A percentile compares a stretch with the other conserved stretches of the same genome.
These are phyloP conservation scores for Eclectus roratus DNA, from an alignment of 2,113 vertebrate genomes.

Conservation along the genomic window DNA sequence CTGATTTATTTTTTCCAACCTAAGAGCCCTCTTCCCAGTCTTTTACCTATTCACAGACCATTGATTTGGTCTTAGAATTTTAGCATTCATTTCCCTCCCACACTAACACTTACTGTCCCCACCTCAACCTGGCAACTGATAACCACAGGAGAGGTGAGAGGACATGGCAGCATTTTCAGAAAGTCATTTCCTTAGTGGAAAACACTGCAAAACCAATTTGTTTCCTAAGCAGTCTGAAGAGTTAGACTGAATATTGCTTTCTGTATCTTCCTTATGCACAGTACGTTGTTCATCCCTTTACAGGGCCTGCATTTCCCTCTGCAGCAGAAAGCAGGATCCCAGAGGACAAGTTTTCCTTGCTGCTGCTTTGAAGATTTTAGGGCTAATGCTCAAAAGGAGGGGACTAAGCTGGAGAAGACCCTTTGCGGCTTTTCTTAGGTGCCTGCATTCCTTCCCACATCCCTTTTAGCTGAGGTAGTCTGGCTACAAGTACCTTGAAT, in stretches of 20 bases:
- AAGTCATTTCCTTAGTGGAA: not conserved
- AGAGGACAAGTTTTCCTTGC: no score
- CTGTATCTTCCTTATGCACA: not conserved
- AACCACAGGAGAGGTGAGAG: not conserved
- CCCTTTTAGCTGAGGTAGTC: not conserved
- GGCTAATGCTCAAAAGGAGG: not conserved
- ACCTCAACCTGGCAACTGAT: not conserved
- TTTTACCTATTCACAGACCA: not conserved
- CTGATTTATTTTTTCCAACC: not conserved
- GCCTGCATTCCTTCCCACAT: not conserved
- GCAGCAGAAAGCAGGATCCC: not conserved
- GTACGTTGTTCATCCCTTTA: rapidly evolving
- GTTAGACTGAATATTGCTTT: not conserved
- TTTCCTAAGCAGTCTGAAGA: not conserved
- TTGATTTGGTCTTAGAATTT: not conserved
- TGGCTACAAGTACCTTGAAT: not conserved
- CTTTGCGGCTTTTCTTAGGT: not conserved
- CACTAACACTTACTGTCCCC: not conserved
- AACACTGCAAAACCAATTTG: not conserved
- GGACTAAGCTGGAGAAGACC: rapidly evolving
- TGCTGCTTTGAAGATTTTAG: not conserved
- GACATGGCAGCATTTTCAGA: not conserved
- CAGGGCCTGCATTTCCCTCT: no score
- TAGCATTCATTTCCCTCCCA: not conserved
- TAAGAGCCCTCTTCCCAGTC: not conserved